Evolutionary conservation across 2,888 invertebrate species (phyloP).

Genomic region (Penaeus monodon): DNA sequence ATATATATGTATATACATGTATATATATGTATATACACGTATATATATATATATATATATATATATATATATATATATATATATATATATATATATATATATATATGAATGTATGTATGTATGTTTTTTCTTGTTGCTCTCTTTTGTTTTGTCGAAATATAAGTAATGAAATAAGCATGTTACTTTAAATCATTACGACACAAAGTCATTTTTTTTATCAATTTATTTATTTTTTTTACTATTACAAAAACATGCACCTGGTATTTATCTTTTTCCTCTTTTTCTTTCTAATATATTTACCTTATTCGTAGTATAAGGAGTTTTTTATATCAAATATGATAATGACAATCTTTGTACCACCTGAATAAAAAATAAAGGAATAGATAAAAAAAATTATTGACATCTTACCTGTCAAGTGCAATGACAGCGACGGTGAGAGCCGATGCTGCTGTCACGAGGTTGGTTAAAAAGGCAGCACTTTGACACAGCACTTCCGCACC

Average conservation of each 20-base stretch:
- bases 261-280: neutral
- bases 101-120: neutral
- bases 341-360: neutral
- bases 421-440: slow-evolving; percentile 61
- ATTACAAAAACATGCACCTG: too few species aligned
- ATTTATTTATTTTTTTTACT: too few species aligned
- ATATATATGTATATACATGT: neutral
- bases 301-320: neutral
- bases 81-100: slow-evolving; percentile 16
- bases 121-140: too few species aligned
- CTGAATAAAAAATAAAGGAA: neutral
- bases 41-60: slow-evolving; percentile 5
- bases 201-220: too few species aligned
- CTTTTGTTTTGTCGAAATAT: neutral
- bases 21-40: neutral
- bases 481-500: slow-evolving; percentile 36
- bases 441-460: slow-evolving; percentile 53
- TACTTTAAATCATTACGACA: neutral
- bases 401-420: slow-evolving; percentile 58
- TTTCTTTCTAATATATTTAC: neutral
- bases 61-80: slow-evolving; percentile 16
- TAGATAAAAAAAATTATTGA: neutral
- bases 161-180: neutral
- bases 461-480: slow-evolving; percentile 58
- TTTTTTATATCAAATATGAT: neutral